Conservation (phyloP, 2,888 invertebrate genomes). For the Bugulina stolonifera region DNA sequence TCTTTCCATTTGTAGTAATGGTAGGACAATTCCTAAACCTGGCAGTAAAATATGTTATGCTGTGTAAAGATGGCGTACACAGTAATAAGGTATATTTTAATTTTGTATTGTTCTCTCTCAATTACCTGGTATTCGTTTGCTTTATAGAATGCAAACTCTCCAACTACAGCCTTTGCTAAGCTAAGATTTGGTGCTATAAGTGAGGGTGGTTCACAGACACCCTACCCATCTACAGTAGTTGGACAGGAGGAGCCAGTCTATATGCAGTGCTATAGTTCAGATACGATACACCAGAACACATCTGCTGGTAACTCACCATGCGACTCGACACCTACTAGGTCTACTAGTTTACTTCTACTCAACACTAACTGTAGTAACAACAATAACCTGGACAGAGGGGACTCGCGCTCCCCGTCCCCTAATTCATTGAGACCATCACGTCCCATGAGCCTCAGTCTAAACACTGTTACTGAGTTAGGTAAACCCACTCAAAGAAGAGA, state of each 20-base stretch:
- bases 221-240: conserved; percentile 40
- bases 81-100: no score
- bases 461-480: not conserved
- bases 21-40: no score
- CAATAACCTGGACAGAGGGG: not conserved
- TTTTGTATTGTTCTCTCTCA: not conserved
- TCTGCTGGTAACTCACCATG: conserved; percentile 20
- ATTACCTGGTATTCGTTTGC: not conserved
- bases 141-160: not conserved
- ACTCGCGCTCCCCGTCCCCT: not conserved
- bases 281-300: conserved; percentile 23
- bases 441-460: conserved; percentile 12
- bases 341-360: not conserved
- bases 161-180: conserved; percentile 9
- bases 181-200: conserved; percentile 18
- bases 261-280: conserved; percentile 16
- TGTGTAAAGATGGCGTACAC: no score
- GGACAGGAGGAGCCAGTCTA: not conserved
- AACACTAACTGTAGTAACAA: conserved; percentile 22
- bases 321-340: not conserved
- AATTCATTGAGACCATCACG: not conserved
- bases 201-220: conserved; percentile 38
- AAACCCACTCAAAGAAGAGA: not conserved
- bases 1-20: no score
- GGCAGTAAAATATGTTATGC: no score